Evolutionary conservation across 2,797 vertebrate species (phyloP).

Genomic region (Cyclura pinguis): DNA sequence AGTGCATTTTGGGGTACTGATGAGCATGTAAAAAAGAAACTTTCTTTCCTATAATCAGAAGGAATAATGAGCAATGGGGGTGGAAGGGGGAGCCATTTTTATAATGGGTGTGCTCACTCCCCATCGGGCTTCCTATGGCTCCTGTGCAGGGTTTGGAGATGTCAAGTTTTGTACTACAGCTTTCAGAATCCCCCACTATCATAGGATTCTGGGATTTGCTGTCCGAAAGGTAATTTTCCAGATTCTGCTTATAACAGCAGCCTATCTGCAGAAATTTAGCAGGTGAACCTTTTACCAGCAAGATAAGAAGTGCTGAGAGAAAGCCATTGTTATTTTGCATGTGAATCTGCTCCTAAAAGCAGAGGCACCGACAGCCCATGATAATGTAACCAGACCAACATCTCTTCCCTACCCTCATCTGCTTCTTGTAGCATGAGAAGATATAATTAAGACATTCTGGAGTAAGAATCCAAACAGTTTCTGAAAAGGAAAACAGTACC

Average conservation of each 20-base stretch:
- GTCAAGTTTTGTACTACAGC: neutral
- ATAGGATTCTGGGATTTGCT: too few species aligned
- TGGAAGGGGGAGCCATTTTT: neutral
- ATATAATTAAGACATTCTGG: neutral
- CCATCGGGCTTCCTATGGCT: neutral
- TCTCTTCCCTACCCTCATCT: too few species aligned
- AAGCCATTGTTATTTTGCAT: neutral
- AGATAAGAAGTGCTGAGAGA: neutral
- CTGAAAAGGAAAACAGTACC: slow-evolving; percentile 1
- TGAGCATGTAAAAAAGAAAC: neutral
- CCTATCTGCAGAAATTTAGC: neutral
- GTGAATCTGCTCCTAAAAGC: neutral
- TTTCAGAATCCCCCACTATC: too few species aligned
- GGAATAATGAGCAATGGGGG: neutral
- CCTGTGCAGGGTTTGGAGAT: neutral
- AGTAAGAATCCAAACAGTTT: slow-evolving; percentile 1
- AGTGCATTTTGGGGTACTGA: neutral
- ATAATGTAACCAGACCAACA: neutral
- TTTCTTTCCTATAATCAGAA: neutral
- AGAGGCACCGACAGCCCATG: neutral
- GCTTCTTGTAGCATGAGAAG: neutral
- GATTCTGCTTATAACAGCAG: neutral
- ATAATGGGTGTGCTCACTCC: neutral
- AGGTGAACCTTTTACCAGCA: neutral
- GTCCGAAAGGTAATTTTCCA: neutral